These are phyloP conservation scores for Mercenaria mercenaria DNA, from an alignment of 1,140 invertebrate genomes.

Conservation along the genomic window DNA sequence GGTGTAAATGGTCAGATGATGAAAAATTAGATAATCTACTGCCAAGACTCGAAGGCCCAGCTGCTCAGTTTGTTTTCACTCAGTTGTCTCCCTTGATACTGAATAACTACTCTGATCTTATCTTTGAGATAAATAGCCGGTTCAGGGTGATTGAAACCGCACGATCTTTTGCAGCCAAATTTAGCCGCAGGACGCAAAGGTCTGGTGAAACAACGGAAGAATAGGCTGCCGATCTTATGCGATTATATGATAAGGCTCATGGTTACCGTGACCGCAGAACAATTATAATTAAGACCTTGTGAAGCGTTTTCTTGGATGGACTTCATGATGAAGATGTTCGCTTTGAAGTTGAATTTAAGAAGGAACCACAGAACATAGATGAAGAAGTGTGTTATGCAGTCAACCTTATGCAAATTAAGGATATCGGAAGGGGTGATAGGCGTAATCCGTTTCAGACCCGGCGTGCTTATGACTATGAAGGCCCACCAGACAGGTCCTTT, in stretches of 20 bases:
- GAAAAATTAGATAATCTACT: too few species aligned
- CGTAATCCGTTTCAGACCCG: neutral
- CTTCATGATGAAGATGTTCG: conserved; percentile 36
- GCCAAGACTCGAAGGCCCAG: too few species aligned
- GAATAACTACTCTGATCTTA: too few species aligned
- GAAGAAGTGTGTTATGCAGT: conserved; percentile 53
- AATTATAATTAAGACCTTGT: conserved; percentile 60
- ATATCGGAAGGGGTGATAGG: neutral
- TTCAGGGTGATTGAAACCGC: conserved; percentile 60
- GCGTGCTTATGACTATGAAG: neutral
- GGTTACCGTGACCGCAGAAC: conserved; percentile 25
- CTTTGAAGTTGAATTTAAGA: conserved; percentile 56
- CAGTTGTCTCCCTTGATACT: too few species aligned
- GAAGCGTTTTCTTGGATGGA: conserved; percentile 44
- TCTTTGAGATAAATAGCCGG: conserved; percentile 44
- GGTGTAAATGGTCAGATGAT: too few species aligned
- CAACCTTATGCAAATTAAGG: conserved; percentile 17
- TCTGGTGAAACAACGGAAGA: conserved; percentile 51
- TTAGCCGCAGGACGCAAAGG: too few species aligned
- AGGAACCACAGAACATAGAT: conserved; percentile 51
- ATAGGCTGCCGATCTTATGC: conserved; percentile 63
- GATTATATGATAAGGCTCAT: conserved; percentile 54
- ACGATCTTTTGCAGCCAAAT: too few species aligned
- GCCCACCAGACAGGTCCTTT: neutral
- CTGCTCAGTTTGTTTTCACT: too few species aligned